These are phyloP conservation scores for Prunella strophiata DNA, from an alignment of 2,797 vertebrate species.

Conservation along the genomic window DNA sequence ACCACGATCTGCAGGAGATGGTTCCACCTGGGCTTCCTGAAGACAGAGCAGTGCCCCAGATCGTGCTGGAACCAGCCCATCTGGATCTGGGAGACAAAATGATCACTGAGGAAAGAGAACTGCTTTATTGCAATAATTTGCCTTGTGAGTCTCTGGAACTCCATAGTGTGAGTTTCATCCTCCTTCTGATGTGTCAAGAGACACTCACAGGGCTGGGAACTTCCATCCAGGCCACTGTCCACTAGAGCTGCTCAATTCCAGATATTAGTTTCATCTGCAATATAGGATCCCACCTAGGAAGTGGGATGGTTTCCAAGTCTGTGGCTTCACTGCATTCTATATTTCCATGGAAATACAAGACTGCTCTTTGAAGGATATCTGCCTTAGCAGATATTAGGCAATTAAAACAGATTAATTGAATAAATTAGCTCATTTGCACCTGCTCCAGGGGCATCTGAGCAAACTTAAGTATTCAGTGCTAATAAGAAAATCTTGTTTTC, in stretches of 20 bases:
- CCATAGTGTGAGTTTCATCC: neutral
- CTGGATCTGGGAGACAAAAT: slow-evolving; percentile 52
- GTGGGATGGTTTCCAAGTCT: neutral
- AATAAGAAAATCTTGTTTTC: neutral
- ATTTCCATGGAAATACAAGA: neutral
- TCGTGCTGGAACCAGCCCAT: slow-evolving; percentile 79
- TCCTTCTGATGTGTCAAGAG: neutral
- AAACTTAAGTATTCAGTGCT: neutral
- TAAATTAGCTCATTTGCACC: neutral
- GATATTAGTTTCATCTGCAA: neutral
- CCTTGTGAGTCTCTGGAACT: neutral
- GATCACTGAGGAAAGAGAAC: neutral
- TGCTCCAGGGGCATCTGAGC: neutral
- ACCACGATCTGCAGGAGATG: slow-evolving; percentile 82
- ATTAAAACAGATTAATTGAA: neutral
- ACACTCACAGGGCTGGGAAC: neutral
- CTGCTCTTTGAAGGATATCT: neutral
- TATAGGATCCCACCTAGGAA: neutral
- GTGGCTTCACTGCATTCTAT: neutral
- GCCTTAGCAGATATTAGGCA: neutral
- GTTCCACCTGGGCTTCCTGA: slow-evolving; percentile 88
- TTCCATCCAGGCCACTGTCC: neutral
- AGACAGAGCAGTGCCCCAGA: slow-evolving; percentile 88
- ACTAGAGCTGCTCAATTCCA: neutral
- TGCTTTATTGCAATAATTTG: too few species aligned